A percentile compares a stretch with the other conserved stretches of the same genome.
Evolutionary conservation across 2,113 vertebrate genomes (phyloP).

Genomic region (Pipra filicauda): DNA sequence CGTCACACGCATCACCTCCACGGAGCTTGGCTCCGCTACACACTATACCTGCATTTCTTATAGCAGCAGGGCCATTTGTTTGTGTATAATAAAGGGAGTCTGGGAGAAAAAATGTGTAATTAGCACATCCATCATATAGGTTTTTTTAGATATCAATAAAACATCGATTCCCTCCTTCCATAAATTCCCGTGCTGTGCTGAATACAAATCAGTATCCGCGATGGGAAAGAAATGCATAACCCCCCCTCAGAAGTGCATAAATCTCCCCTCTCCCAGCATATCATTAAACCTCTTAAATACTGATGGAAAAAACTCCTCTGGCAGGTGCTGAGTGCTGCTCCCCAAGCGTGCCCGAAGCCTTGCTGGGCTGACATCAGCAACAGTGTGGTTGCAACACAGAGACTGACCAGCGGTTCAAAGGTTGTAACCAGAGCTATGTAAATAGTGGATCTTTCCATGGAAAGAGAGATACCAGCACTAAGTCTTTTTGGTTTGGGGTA

Average conservation of each 20-base stretch:
- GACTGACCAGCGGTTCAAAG: background rate
- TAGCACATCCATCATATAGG: constrained; percentile 13
- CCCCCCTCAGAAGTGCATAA: constrained; percentile 4
- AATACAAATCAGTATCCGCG: background rate
- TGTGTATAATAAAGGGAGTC: background rate
- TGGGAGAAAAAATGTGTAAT: background rate
- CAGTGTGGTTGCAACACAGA: background rate
- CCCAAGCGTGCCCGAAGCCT: accelerated
- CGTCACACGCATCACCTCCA: background rate
- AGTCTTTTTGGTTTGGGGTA: background rate
- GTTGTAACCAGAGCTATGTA: background rate
- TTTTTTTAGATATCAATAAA: constrained; percentile 47
- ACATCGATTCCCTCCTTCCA: background rate
- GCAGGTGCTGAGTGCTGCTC: background rate
- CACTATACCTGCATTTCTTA: background rate
- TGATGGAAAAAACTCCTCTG: background rate
- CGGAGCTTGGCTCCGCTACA: accelerated
- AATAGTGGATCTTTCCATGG: background rate
- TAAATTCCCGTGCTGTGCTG: background rate
- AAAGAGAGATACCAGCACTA: background rate
- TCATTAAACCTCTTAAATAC: background rate
- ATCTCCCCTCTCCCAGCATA: background rate
- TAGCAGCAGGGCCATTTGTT: background rate
- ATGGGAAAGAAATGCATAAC: background rate
- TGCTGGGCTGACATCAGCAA: background rate